Evolutionary conservation across 2,797 vertebrate species (phyloP).

Genomic region (Sebastolobus altivelis): DNA sequence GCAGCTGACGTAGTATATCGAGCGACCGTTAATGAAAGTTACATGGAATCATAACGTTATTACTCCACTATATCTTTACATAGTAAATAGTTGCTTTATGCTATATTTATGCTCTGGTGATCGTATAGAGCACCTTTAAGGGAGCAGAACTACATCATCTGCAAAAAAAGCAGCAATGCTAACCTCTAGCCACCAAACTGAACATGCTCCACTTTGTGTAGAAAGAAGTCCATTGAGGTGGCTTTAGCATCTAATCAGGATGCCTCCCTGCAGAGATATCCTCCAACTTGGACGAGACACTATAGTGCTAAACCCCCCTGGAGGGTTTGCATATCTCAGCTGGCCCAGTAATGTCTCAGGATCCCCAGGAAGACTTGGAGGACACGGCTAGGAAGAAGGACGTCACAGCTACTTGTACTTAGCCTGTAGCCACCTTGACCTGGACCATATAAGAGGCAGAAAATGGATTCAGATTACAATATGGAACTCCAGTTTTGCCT

Average conservation of each 20-base stretch:
- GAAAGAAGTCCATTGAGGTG: not conserved
- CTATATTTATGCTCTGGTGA: not conserved
- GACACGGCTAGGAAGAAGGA: not conserved
- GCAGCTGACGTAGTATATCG: too few relatives aligned
- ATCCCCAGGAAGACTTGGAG: not conserved
- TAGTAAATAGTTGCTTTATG: not conserved
- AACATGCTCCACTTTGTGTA: not conserved
- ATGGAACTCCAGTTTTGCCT: conserved; percentile 33
- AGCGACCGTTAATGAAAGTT: too few relatives aligned
- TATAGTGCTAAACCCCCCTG: not conserved
- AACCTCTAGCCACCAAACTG: not conserved
- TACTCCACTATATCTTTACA: too few relatives aligned
- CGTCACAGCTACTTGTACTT: not conserved
- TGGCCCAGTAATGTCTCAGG: not conserved
- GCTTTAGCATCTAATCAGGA: conserved; percentile 1
- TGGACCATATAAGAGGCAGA: conserved; percentile 7
- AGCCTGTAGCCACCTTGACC: conserved; percentile 1
- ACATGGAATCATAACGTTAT: too few relatives aligned
- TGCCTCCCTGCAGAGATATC: not conserved
- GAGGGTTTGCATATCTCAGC: not conserved
- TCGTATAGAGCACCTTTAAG: rapidly evolving
- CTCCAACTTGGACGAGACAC: not conserved
- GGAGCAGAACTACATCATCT: not conserved
- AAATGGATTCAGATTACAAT: conserved; percentile 38
- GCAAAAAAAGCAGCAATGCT: not conserved